These are phyloP conservation scores for Ypsolopha scabrella DNA, from an alignment of 2,888 invertebrate species.

Conservation along the genomic window DNA sequence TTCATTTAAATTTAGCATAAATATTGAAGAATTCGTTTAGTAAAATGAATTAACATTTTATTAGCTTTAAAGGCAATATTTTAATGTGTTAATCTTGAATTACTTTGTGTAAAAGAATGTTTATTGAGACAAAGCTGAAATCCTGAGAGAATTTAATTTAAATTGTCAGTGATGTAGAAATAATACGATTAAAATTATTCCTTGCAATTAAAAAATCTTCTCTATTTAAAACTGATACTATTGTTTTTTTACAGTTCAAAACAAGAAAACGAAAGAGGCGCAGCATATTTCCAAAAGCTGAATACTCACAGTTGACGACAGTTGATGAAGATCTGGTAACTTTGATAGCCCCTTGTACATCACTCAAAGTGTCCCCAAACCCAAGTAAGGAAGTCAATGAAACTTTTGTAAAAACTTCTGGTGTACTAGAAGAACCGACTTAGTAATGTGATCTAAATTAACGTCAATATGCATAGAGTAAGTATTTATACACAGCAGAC, in stretches of 20 bases:
- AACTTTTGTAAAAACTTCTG: slow-evolving; percentile 19
- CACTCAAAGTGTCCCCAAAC: slow-evolving; percentile 25
- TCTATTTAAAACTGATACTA: background rate
- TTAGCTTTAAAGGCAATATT: too few relatives aligned
- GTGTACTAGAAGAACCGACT: slow-evolving; percentile 35
- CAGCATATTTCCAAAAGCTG: slow-evolving; percentile 41
- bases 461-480: slow-evolving; percentile 41
- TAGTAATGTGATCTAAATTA: slow-evolving; percentile 34
- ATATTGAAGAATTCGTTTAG: too few relatives aligned
- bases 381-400: background rate
- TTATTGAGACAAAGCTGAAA: too few relatives aligned
- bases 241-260: slow-evolving; percentile 35
- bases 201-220: too few relatives aligned
- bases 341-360: slow-evolving; percentile 40
- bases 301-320: slow-evolving; percentile 55
- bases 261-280: slow-evolving; percentile 36
- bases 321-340: slow-evolving; percentile 51
- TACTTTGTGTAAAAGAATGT: too few relatives aligned
- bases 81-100: too few relatives aligned
- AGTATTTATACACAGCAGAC: slow-evolving; percentile 49
- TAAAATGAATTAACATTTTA: too few relatives aligned
- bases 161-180: too few relatives aligned
- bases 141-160: too few relatives aligned
- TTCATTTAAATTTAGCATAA: too few relatives aligned
- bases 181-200: too few relatives aligned